Conservation (phyloP, 2,888 invertebrate species). For the Aphidoletes aphidimyza region DNA sequence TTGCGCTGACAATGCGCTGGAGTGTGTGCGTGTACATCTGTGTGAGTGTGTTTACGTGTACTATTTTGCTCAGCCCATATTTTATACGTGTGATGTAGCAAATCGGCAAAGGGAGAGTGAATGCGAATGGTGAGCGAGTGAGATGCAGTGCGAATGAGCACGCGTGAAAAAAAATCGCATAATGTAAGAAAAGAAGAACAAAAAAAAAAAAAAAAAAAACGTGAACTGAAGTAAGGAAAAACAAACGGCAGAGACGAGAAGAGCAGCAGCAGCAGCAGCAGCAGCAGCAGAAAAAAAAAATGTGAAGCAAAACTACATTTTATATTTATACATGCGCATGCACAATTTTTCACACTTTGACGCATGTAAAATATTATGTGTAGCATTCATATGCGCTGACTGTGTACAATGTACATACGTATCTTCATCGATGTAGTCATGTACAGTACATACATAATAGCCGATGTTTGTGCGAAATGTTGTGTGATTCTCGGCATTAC, state of each 20-base stretch:
- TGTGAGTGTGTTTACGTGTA: constrained; percentile 38
- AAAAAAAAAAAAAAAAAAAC: not conserved
- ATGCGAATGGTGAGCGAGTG: not conserved
- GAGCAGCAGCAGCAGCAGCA: not conserved
- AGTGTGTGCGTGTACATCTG: not conserved
- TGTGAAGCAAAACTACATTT: constrained; percentile 23
- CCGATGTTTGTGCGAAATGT: not conserved
- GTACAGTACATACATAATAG: constrained; percentile 2
- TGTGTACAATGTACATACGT: not conserved
- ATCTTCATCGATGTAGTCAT: constrained; percentile 10
- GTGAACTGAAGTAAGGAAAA: not conserved
- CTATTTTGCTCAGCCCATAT: constrained; percentile 53
- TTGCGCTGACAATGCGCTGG: constrained; percentile 25
- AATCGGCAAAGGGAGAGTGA: not conserved
- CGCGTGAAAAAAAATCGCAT: constrained; percentile 27
- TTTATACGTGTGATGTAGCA: constrained; percentile 43
- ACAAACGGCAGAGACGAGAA: not conserved
- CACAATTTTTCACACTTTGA: constrained; percentile 52
- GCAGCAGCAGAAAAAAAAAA: not conserved
- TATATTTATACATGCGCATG: constrained; percentile 53
- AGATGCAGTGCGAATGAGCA: not conserved
- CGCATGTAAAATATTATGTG: constrained; percentile 46
- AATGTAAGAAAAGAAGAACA: not conserved
- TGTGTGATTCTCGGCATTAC: constrained; percentile 33
- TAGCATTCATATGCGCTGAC: not conserved